A percentile compares a stretch with the other conserved stretches of the same genome.
Conservation (phyloP, 2,797 vertebrate species). For the Antrozous pallidus region DNA sequence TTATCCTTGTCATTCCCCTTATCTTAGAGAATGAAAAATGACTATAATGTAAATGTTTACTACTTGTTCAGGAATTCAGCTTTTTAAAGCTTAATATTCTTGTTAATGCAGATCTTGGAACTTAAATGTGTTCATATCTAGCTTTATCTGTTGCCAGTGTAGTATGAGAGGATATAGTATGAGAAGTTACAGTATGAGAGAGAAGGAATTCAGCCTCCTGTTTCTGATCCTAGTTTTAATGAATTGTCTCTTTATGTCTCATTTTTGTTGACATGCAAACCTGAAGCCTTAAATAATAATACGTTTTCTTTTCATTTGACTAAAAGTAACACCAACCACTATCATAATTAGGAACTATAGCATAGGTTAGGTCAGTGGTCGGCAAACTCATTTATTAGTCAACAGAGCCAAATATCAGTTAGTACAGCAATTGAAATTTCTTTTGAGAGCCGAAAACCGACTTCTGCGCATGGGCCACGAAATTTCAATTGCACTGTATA, state of each 20-base stretch:
- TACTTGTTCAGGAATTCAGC: constrained; percentile 14
- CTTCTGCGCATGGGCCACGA: too few relatives aligned
- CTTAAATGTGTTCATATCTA: background rate
- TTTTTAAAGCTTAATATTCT: constrained; percentile 12
- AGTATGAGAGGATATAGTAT: background rate
- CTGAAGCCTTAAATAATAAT: constrained; percentile 11
- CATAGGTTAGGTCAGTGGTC: background rate
- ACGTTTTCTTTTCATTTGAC: constrained; percentile 31
- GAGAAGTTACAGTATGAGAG: background rate
- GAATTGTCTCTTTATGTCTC: constrained; percentile 13
- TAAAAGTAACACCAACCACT: background rate
- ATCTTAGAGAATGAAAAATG: constrained; percentile 38
- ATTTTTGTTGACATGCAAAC: constrained; percentile 40
- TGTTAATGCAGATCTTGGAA: background rate
- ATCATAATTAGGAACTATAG: background rate
- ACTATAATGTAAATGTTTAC: constrained; percentile 15
- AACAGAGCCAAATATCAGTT: too few relatives aligned
- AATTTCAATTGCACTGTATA: too few relatives aligned
- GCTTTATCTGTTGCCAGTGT: constrained; percentile 32
- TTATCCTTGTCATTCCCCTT: constrained; percentile 1
- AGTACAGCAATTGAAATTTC: too few relatives aligned
- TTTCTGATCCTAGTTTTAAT: constrained; percentile 39
- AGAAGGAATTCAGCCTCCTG: background rate
- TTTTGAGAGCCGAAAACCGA: too few relatives aligned
- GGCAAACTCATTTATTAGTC: too few relatives aligned